phyloP scores from a whole-genome alignment of 1,140 invertebrate genomes.

The Calephelis nemesis region DNA sequence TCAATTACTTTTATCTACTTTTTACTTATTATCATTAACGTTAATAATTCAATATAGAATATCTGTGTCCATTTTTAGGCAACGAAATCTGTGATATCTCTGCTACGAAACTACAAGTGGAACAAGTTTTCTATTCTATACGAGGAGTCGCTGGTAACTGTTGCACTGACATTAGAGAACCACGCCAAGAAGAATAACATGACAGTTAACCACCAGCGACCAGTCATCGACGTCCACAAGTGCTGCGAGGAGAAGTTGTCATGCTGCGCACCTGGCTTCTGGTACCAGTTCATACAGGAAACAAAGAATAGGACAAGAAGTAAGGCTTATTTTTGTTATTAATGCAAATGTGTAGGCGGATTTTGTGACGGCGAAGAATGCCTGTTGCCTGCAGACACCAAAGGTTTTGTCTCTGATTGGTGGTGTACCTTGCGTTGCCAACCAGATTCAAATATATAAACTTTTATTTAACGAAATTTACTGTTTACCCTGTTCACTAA shows the following conservation, averaged over 20 bases:
- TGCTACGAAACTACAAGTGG: constrained; percentile 95
- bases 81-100: constrained; percentile 94
- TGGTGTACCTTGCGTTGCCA: too few relatives aligned
- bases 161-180: constrained; percentile 86
- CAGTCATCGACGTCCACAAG: constrained; percentile 84
- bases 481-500: too few relatives aligned
- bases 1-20: too few relatives aligned
- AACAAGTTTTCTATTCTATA: constrained; percentile 95
- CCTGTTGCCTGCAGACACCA: too few relatives aligned
- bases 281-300: constrained; percentile 92
- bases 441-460: too few relatives aligned
- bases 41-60: too few relatives aligned
- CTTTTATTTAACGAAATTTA: too few relatives aligned
- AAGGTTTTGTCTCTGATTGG: too few relatives aligned
- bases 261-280: constrained; percentile 88
- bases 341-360: too few relatives aligned
- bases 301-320: constrained; percentile 94
- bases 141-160: constrained; percentile 88
- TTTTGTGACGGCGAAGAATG: too few relatives aligned
- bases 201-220: constrained; percentile 87
- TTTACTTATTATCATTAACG: too few relatives aligned
- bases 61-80: constrained; percentile 80
- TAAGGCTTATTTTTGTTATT: constrained; percentile 72
- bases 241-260: constrained; percentile 87
- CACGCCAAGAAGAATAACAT: constrained; percentile 87